Conservation (phyloP, 2,797 vertebrate species). For the Glyptemys insculpta region DNA sequence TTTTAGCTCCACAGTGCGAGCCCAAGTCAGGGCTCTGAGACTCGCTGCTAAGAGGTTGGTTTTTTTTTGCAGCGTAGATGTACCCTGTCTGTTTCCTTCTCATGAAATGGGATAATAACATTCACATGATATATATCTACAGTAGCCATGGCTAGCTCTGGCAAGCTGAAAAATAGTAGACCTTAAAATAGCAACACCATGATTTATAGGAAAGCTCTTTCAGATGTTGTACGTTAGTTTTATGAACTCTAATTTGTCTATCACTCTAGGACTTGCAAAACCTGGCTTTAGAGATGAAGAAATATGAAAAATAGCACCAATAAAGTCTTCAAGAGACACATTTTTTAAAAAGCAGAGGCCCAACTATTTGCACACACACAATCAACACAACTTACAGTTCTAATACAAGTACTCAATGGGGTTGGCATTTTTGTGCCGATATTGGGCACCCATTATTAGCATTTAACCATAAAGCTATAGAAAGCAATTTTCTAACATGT, state of each 20-base stretch:
- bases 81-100: background rate
- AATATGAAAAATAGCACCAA: background rate
- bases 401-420: background rate
- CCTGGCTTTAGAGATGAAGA: background rate
- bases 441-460: background rate
- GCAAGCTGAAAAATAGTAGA: constrained; percentile 19
- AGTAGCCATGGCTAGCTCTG: background rate
- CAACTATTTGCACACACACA: background rate
- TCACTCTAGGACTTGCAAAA: background rate
- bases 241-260: background rate
- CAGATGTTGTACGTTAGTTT: background rate
- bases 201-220: constrained; percentile 12
- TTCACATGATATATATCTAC: background rate
- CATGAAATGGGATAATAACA: constrained; percentile 14
- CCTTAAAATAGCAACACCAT: constrained; percentile 29
- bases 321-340: background rate
- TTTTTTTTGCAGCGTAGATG: background rate
- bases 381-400: background rate
- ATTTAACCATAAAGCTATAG: background rate
- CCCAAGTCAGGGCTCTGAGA: background rate
- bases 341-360: background rate
- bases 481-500: constrained; percentile 1
- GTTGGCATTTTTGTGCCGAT: background rate
- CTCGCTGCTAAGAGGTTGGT: background rate
- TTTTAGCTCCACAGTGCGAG: background rate